These are phyloP conservation scores for Basileuterus tristriatus DNA, from an alignment of 2,797 vertebrate genomes.

Conservation along the genomic window DNA sequence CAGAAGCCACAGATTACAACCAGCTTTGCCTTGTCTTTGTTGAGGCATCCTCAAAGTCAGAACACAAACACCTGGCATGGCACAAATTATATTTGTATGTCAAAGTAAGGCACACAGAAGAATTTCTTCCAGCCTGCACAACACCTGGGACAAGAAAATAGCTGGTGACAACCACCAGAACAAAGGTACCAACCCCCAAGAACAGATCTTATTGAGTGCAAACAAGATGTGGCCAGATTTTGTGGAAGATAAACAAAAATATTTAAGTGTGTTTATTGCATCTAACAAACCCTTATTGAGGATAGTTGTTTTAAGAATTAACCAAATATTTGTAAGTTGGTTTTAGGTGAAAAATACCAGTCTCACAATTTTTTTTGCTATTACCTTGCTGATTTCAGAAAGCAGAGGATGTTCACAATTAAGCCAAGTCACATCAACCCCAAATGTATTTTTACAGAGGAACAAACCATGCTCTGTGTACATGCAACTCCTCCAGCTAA, in stretches of 20 bases:
- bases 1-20: not conserved
- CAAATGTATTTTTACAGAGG: constrained; percentile 33
- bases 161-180: not conserved
- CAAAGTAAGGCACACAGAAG: not conserved
- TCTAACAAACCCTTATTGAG: not conserved
- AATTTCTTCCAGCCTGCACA: not conserved
- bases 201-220: not conserved
- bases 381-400: not conserved
- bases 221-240: not conserved
- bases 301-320: not conserved
- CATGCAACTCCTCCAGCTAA: constrained; percentile 61
- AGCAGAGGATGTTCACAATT: not conserved
- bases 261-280: not conserved
- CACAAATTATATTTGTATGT: not conserved
- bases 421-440: constrained; percentile 48
- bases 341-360: not conserved
- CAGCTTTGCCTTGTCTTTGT: not conserved
- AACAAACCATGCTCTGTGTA: constrained; percentile 56
- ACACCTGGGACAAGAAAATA: not conserved
- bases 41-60: not conserved
- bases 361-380: not conserved
- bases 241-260: not conserved
- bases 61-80: not conserved
- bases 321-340: not conserved
- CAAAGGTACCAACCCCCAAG: not conserved